A percentile compares a stretch with the other conserved stretches of the same genome.
Conservation (phyloP, 2,797 vertebrate species). For the Paramormyrops hopkinsi region DNA sequence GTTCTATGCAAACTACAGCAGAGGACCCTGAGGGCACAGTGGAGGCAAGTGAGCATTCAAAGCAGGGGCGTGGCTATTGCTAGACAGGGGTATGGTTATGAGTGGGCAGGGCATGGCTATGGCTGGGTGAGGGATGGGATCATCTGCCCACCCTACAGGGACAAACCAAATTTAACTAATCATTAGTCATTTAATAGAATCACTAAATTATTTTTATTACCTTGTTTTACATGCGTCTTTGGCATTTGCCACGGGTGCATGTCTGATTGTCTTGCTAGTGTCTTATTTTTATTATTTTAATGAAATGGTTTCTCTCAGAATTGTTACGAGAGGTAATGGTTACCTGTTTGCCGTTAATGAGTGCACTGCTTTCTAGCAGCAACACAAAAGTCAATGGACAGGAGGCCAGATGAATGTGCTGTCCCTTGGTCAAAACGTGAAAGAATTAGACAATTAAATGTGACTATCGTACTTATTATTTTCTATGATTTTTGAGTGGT, state of each 20-base stretch:
- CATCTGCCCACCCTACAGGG: background rate
- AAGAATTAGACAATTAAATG: background rate
- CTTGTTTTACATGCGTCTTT: background rate
- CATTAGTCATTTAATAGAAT: background rate
- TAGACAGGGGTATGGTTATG: background rate
- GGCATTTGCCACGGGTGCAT: background rate
- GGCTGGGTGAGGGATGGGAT: background rate
- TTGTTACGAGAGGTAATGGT: background rate
- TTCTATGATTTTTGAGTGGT: background rate
- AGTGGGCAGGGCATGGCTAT: background rate
- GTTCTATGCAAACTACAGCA: constrained; percentile 2
- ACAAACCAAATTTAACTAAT: background rate
- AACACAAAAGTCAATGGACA: background rate
- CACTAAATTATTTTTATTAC: background rate
- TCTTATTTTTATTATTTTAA: background rate
- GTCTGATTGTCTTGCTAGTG: background rate
- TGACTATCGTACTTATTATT: background rate
- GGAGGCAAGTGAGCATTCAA: background rate
- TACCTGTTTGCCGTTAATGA: background rate
- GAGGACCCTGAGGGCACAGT: background rate
- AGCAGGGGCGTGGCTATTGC: background rate
- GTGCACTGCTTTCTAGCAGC: background rate
- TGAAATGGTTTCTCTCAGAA: background rate
- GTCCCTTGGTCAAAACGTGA: background rate
- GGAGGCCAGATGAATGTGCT: background rate